Evolutionary conservation across 2,888 invertebrate species (phyloP), one percentile per base, ranked within the genome.

Genomic region (Harpalus rubripes): DNA sequence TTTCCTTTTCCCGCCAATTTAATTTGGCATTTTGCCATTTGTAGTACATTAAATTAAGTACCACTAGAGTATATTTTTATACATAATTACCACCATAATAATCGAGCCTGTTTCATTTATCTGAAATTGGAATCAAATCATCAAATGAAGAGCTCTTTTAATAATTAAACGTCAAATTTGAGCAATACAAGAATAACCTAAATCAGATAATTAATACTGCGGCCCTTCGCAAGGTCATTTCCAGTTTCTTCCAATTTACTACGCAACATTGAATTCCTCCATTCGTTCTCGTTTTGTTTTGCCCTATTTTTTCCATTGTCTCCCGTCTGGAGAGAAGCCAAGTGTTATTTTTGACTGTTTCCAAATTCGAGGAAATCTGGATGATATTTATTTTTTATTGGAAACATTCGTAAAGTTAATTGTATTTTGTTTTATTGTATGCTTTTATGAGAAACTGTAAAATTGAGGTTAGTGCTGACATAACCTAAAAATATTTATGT

Each of bases 111-210:
- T 52, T 52, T 52, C 1, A 8, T 52, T 52, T 52, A 52, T 52
- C 44, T 52, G 44, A 52, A 52, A 52, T 52, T 52, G 4, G 44
- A 52, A 52, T 52, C 44, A 52, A 44, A 52, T 52, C 5, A 32
- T 32, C 32, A 6, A 32, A 32, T 5, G 5, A 32, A 32, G 44
- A 52, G 44, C 44, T 10, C 44, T 52, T 12, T 12, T 52, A 52
- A 52, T 52, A 52, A 52, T 52, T 52, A 52, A 52, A 52, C 44
- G 44, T 52, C 44, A 52, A 52, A 52, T 52, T 52, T 12, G 44
- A 12, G 3, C 32, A 32, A 32, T 52, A 12, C 10, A 52, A 52
- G 12, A 44, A 6, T 52, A 52, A 52, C 12, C 44, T 52, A 52
- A 52, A 52, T 52, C 10, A 12, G 7, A 5, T 52, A 52, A 52